These are phyloP conservation scores for Axea sp. DNA, from an alignment of 2,888 invertebrate species.

Conservation along the genomic window DNA sequence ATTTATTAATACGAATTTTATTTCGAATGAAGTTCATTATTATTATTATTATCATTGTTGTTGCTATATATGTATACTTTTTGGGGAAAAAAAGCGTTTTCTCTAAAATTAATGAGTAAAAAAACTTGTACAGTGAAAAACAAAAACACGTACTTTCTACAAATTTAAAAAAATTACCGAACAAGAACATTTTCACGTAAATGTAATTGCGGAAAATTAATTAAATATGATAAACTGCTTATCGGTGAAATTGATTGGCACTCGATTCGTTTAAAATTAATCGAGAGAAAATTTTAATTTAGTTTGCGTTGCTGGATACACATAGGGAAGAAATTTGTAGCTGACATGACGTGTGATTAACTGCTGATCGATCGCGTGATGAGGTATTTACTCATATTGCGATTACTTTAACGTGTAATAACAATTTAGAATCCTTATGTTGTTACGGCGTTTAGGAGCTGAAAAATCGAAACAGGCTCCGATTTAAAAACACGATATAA, in stretches of 20 bases:
- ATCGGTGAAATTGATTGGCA: constrained; percentile 23
- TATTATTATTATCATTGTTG: no score
- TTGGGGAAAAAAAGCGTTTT: no score
- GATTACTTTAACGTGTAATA: constrained; percentile 53
- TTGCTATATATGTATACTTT: no score
- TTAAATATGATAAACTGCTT: no score
- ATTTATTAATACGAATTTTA: no score
- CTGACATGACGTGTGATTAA: constrained; percentile 64
- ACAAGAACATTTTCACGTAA: no score
- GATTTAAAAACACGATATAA: constrained; percentile 26
- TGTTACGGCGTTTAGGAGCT: constrained; percentile 40
- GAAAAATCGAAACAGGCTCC: constrained; percentile 43
- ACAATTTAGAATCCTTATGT: constrained; percentile 46
- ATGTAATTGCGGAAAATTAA: no score
- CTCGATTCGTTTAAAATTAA: constrained; percentile 46
- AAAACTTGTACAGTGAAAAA: no score
- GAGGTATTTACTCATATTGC: constrained; percentile 52
- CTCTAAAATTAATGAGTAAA: no score
- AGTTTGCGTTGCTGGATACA: constrained; percentile 46
- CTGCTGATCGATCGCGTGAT: constrained; percentile 57
- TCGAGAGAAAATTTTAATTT: constrained; percentile 58
- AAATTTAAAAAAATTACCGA: no score
- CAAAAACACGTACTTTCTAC: no score
- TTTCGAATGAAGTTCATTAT: no score
- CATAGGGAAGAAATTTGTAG: constrained; percentile 61